Evolutionary conservation across 2,113 vertebrate genomes (phyloP).

Genomic region (Sarotherodon lohbergeri): DNA sequence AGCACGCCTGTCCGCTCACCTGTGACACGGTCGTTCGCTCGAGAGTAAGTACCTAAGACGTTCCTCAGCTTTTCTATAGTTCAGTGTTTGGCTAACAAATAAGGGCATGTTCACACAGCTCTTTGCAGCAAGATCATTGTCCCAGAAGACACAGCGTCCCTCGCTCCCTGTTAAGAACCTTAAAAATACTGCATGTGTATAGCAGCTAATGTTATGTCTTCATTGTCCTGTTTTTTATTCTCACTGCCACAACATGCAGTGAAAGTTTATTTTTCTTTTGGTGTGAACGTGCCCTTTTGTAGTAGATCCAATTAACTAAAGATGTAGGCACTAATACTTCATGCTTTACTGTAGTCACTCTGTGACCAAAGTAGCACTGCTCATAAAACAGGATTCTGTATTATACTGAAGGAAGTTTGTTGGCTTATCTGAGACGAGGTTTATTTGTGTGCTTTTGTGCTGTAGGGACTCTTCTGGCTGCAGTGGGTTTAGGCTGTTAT

Average conservation of each 20-base stretch:
- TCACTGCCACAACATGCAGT: background rate
- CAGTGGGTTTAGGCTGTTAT: conserved; percentile 18
- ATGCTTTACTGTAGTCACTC: conserved; percentile 60
- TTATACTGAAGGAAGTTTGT: background rate
- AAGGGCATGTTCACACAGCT: conserved; percentile 43
- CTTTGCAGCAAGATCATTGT: background rate
- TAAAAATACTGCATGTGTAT: background rate
- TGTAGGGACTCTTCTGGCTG: conserved; percentile 15
- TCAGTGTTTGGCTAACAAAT: background rate
- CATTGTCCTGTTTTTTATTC: background rate
- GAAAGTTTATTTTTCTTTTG: background rate
- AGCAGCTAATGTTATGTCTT: background rate
- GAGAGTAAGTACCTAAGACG: conserved; percentile 85
- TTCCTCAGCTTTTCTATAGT: background rate
- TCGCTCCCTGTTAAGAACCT: background rate
- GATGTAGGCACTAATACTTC: conserved; percentile 60
- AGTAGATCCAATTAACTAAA: conserved; percentile 6
- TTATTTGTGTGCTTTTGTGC: conserved; percentile 17
- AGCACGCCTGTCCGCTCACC: conserved; percentile 92
- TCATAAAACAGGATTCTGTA: background rate
- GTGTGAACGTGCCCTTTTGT: conserved; percentile 49
- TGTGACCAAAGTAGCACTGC: conserved; percentile 35
- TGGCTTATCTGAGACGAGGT: conserved; percentile 18
- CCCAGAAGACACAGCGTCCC: background rate
- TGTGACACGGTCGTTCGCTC: conserved; percentile 93